These are phyloP conservation scores for Anorthoa munda DNA, from an alignment of 2,888 invertebrate species.

Conservation along the genomic window DNA sequence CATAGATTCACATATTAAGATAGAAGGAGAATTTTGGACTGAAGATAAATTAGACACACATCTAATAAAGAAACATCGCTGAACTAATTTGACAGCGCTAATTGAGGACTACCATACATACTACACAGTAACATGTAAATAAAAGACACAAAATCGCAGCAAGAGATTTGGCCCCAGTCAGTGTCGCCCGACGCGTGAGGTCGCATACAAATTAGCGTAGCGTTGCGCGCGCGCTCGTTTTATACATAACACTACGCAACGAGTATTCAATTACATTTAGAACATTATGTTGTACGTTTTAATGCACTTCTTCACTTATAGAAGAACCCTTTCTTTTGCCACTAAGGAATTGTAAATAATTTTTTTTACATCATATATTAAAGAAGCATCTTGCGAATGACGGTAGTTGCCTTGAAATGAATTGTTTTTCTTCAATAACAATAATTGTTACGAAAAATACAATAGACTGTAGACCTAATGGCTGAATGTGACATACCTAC, in stretches of 20 bases:
- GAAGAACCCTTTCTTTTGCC: not conserved
- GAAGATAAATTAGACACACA: not conserved
- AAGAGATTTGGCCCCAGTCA: slow-evolving; percentile 67
- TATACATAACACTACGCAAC: slow-evolving; percentile 45
- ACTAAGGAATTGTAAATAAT: not conserved
- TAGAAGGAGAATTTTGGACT: not conserved
- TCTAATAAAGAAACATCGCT: not conserved
- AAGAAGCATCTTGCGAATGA: not conserved
- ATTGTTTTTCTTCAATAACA: not conserved
- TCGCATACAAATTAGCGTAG: slow-evolving; percentile 81
- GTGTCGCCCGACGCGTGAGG: slow-evolving; percentile 75
- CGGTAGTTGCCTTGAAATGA: slow-evolving; percentile 1
- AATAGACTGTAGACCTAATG: not conserved
- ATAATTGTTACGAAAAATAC: not conserved
- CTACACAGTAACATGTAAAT: slow-evolving; percentile 62
- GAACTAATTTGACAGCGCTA: slow-evolving; percentile 18
- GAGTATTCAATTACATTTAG: slow-evolving; percentile 45
- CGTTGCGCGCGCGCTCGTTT: slow-evolving; percentile 67
- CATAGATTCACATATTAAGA: too few relatives aligned
- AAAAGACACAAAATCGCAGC: slow-evolving; percentile 54
- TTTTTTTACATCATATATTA: too few relatives aligned
- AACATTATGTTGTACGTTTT: slow-evolving; percentile 21
- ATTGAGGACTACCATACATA: slow-evolving; percentile 8
- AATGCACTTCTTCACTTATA: not conserved
- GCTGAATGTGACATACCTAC: too few relatives aligned